A percentile compares a stretch with the other conserved stretches of the same genome.
Evolutionary conservation across 2,888 invertebrate species (phyloP).

Genomic region (Plemyria rubiginata): DNA sequence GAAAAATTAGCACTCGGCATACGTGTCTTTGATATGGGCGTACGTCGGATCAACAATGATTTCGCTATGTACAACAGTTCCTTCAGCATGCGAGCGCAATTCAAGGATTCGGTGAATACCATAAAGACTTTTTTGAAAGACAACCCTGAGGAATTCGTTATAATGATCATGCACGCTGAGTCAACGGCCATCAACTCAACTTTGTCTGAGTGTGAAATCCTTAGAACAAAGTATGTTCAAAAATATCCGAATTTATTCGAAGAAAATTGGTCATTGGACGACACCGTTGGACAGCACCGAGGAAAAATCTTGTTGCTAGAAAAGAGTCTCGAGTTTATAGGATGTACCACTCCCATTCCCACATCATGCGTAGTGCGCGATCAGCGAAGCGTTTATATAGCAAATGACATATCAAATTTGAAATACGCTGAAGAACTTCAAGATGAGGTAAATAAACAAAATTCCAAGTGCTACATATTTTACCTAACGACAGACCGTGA

Average conservation of each 20-base stretch:
- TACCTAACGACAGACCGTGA: constrained; percentile 2
- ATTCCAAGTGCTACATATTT: constrained; percentile 5
- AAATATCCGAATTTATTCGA: constrained; percentile 3
- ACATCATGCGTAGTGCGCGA: constrained; percentile 4
- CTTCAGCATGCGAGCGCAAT: constrained; percentile 6
- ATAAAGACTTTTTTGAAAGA: constrained; percentile 1
- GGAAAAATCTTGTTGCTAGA: constrained; percentile 4
- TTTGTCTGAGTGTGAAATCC: constrained; percentile 3
- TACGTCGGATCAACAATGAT: constrained; percentile 4
- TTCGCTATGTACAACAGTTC: constrained; percentile 6
- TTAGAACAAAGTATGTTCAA: constrained; percentile 4
- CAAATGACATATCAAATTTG: background rate
- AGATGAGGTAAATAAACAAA: constrained; percentile 5
- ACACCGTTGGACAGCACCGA: constrained; percentile 5
- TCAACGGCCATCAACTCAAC: constrained; percentile 3
- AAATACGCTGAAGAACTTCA: background rate
- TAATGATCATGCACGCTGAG: constrained; percentile 5
- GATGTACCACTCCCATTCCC: constrained; percentile 1
- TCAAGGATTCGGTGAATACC: constrained; percentile 2
- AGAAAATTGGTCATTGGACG: constrained; percentile 4
- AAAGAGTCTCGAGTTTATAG: constrained; percentile 1
- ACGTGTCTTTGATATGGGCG: constrained; percentile 7
- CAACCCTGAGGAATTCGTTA: constrained; percentile 1
- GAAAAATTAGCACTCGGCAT: constrained; percentile 1
- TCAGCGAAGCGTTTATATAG: background rate